phyloP scores from a whole-genome alignment of 2,888 invertebrate species.

The Mycalesis mineus region DNA sequence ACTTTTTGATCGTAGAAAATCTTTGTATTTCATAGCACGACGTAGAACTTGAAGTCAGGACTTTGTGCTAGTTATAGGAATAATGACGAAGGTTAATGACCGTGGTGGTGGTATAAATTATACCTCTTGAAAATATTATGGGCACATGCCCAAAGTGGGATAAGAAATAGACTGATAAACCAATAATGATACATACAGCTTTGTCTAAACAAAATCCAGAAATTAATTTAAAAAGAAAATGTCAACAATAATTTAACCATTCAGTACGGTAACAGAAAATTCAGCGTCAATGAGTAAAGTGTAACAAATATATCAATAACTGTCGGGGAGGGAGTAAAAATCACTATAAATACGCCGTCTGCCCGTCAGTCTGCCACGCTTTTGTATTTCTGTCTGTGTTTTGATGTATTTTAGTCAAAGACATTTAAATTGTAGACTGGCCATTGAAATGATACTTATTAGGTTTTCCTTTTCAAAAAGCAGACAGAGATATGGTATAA shows the following conservation, averaged over 20 bases:
- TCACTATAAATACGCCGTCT: slow-evolving; percentile 52
- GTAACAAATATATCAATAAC: slow-evolving; percentile 34
- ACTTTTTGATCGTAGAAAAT: too few species aligned
- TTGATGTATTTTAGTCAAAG: slow-evolving; percentile 59
- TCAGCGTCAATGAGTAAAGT: slow-evolving; percentile 24
- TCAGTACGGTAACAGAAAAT: slow-evolving; percentile 15
- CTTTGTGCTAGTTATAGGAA: too few species aligned
- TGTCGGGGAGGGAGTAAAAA: slow-evolving; percentile 30
- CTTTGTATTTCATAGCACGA: too few species aligned
- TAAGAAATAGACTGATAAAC: not conserved
- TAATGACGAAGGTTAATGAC: too few species aligned
- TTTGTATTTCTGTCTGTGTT: slow-evolving; percentile 61
- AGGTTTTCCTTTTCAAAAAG: too few species aligned
- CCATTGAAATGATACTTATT: slow-evolving; percentile 42
- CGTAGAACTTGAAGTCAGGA: too few species aligned
- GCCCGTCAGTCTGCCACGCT: slow-evolving; percentile 56
- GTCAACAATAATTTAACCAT: slow-evolving; percentile 10
- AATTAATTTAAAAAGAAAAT: not conserved
- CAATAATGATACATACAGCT: not conserved
- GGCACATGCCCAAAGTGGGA: too few species aligned
- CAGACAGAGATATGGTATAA: too few species aligned
- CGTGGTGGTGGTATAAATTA: too few species aligned
- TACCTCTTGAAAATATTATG: too few species aligned
- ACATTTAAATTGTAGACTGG: slow-evolving; percentile 49
- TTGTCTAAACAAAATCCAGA: not conserved